Conservation (phyloP, 2,113 vertebrate genomes). For the Triplophysa rosa region DNA sequence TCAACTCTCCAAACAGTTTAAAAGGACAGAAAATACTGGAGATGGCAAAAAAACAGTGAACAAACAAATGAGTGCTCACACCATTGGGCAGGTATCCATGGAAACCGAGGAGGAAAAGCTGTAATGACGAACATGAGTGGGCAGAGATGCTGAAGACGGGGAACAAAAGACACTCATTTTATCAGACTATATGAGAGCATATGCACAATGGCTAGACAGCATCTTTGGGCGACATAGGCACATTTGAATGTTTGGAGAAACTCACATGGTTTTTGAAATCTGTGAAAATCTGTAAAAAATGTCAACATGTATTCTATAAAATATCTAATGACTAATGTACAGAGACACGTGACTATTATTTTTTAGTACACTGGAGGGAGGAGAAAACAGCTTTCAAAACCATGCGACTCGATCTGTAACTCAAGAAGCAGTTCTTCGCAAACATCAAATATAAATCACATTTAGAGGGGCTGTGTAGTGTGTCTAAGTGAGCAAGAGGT, state of each 20-base stretch:
- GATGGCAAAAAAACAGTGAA: constrained; percentile 30
- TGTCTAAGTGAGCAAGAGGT: neutral
- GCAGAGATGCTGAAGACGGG: constrained; percentile 34
- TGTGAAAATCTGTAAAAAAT: too few species aligned
- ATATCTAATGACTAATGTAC: neutral
- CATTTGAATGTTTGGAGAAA: too few species aligned
- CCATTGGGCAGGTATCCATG: constrained; percentile 64
- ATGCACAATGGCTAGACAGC: neutral
- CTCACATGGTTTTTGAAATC: too few species aligned
- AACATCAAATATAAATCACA: constrained; percentile 13
- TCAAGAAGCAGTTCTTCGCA: neutral
- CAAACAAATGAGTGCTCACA: constrained; percentile 46
- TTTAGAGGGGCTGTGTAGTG: neutral
- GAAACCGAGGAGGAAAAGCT: constrained; percentile 61
- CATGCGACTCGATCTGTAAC: neutral
- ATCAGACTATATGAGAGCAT: neutral
- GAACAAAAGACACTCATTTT: constrained; percentile 31
- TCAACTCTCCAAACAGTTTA: neutral
- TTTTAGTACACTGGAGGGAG: neutral
- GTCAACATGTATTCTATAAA: too few species aligned
- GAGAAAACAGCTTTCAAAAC: neutral
- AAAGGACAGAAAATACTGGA: neutral
- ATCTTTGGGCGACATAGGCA: too few species aligned
- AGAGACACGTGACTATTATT: neutral
- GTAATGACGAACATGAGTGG: constrained; percentile 51